Percentiles rank a stretch among this genome's conserved stretches.
phyloP scores from a whole-genome alignment of 2,113 vertebrate genomes.

The Toxotes chatareus region DNA sequence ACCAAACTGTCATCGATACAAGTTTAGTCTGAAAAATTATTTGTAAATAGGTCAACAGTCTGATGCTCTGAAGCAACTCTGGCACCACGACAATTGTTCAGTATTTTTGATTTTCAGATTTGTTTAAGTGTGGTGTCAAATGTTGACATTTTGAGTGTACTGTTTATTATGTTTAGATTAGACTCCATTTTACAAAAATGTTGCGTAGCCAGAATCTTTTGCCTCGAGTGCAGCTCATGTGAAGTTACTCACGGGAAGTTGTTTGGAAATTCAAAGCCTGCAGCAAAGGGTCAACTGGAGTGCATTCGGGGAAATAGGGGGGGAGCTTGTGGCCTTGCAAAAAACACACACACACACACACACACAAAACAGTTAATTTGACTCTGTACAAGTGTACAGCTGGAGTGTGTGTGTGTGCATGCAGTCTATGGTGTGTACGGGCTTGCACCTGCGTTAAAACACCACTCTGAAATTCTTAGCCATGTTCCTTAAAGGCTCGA shows the following conservation, averaged over 20 bases:
- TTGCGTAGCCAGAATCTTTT: constrained; percentile 35
- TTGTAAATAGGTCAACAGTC: neutral
- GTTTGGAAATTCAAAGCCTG: constrained; percentile 72
- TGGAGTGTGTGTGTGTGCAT: constrained; percentile 26
- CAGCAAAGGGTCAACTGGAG: constrained; percentile 71
- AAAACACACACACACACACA: constrained; percentile 20
- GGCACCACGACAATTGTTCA: neutral
- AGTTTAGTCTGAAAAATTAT: neutral
- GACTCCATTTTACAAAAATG: constrained; percentile 28
- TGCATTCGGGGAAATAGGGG: constrained; percentile 51
- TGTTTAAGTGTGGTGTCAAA: constrained; percentile 15
- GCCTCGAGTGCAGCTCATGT: constrained; percentile 50
- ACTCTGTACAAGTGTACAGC: neutral
- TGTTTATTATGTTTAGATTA: constrained; percentile 46
- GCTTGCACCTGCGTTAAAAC: constrained; percentile 19
- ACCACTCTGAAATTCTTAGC: constrained; percentile 42
- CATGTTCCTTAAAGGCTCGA: constrained; percentile 34
- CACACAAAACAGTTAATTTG: constrained; percentile 20
- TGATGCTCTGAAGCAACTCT: neutral
- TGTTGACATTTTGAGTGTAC: constrained; percentile 20
- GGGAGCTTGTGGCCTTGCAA: constrained; percentile 47
- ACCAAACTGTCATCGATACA: neutral
- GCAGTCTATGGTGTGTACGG: neutral
- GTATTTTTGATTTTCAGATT: constrained; percentile 27
- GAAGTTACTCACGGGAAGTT: constrained; percentile 66